Evolutionary conservation across 2,797 vertebrate species (phyloP).

Genomic region (Lacerta agilis): DNA sequence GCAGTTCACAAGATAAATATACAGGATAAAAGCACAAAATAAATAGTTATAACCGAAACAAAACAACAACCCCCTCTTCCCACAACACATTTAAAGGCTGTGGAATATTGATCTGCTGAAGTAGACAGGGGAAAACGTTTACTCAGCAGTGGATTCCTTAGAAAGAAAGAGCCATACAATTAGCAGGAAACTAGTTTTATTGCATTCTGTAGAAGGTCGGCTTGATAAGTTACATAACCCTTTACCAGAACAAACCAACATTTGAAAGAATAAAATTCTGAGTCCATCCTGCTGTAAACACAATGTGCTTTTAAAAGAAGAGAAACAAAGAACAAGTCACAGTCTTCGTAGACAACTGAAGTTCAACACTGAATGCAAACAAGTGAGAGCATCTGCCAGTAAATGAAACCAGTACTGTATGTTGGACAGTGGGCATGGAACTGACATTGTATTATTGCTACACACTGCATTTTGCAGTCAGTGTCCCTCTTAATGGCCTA

Average conservation of each 20-base stretch:
- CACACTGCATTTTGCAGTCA: background rate
- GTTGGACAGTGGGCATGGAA: background rate
- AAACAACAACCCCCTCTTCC: no score
- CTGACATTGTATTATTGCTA: background rate
- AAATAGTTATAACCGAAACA: no score
- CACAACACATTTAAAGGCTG: no score
- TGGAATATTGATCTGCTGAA: background rate
- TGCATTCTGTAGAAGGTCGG: background rate
- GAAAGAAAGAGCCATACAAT: slow-evolving; percentile 23
- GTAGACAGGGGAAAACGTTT: background rate
- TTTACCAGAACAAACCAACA: background rate
- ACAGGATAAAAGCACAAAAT: no score
- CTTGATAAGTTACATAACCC: background rate
- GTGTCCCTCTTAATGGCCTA: background rate
- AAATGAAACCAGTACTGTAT: background rate
- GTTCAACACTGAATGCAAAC: background rate
- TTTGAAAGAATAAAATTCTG: background rate
- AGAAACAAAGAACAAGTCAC: slow-evolving; percentile 6
- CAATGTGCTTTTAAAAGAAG: background rate
- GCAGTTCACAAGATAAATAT: no score
- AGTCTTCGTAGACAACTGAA: background rate
- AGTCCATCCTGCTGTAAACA: background rate
- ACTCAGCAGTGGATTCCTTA: background rate
- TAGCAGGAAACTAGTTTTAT: slow-evolving; percentile 1
- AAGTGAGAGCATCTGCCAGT: background rate